phyloP scores from a whole-genome alignment of 2,113 vertebrate genomes.

The Spermophilus dauricus region DNA sequence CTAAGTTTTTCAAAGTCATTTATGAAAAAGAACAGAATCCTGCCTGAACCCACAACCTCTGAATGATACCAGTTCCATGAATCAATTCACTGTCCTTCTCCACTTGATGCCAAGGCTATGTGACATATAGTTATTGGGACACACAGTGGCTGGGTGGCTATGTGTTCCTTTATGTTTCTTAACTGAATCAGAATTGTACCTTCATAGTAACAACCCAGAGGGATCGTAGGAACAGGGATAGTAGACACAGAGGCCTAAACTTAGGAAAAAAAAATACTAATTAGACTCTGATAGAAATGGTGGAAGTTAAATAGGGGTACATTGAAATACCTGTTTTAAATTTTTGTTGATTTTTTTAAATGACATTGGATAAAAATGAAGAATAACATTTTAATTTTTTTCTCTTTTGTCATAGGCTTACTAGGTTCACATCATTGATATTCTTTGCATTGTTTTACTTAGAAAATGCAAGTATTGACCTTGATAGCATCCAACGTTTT shows the following conservation, averaged over 20 bases:
- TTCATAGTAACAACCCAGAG: neutral
- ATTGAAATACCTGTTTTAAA: neutral
- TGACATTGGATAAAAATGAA: neutral
- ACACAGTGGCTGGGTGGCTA: neutral
- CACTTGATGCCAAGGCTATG: neutral
- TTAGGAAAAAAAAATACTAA: neutral
- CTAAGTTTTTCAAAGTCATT: neutral
- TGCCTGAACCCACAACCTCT: neutral
- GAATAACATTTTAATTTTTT: neutral
- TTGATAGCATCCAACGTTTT: neutral
- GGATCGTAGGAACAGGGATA: neutral
- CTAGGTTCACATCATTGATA: neutral
- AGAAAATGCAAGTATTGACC: neutral
- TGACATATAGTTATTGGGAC: too few species aligned
- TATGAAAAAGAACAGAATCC: neutral
- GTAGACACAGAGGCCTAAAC: neutral
- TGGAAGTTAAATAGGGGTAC: neutral
- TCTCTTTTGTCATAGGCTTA: neutral
- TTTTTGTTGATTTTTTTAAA: neutral
- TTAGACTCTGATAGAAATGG: neutral
- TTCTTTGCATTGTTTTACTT: neutral
- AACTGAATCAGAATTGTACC: neutral
- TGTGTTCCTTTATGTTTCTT: neutral
- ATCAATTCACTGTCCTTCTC: neutral
- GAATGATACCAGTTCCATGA: neutral